Percentiles rank a stretch among this genome's conserved stretches.
Evolutionary conservation across 2,113 vertebrate genomes (phyloP).

Genomic region (Tychaedon coryphoeus): DNA sequence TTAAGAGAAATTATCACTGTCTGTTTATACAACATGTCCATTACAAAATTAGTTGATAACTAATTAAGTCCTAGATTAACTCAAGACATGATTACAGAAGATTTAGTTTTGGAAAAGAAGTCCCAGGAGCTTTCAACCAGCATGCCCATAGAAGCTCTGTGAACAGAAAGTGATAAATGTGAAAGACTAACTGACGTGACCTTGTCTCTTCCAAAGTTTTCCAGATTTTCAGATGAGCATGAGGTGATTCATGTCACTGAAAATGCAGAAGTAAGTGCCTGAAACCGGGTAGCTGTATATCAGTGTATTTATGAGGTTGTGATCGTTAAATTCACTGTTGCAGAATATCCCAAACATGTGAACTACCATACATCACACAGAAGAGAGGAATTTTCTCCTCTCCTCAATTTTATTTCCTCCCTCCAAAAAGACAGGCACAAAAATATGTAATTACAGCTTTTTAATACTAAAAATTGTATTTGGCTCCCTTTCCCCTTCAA

Average conservation of each 20-base stretch:
- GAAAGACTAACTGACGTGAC: neutral
- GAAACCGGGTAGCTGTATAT: fast-evolving
- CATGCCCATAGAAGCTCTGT: neutral
- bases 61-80: neutral
- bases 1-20: neutral
- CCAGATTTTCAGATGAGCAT: neutral
- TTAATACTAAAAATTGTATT: neutral
- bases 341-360: neutral
- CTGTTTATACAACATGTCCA: neutral
- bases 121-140: neutral
- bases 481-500: neutral
- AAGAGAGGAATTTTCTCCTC: neutral
- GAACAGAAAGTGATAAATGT: neutral
- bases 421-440: neutral
- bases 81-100: neutral
- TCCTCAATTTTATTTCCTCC: neutral
- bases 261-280: neutral
- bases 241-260: neutral
- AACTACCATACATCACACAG: neutral
- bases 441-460: neutral
- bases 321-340: neutral
- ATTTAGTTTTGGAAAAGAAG: neutral
- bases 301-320: neutral
- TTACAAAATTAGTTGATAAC: neutral
- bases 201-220: neutral